These are phyloP conservation scores for Nansenia antarctica DNA, from an alignment of 2,113 vertebrate genomes.

Conservation along the genomic window DNA sequence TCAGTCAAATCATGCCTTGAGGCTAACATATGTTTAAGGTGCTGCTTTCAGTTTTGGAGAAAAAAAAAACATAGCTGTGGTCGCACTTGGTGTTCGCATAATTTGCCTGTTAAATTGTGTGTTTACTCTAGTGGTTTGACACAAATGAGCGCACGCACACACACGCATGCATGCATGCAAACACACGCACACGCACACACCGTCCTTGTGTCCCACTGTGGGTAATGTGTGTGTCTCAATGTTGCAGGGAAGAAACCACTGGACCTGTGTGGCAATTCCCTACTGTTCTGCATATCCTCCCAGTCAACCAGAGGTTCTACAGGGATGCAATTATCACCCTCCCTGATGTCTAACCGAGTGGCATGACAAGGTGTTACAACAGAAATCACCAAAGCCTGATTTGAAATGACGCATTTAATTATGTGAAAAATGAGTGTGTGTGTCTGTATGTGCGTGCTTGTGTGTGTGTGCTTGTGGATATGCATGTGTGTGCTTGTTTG, in stretches of 20 bases:
- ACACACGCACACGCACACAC: slow-evolving; percentile 17
- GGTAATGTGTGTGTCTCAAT: slow-evolving; percentile 25
- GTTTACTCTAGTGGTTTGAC: slow-evolving; percentile 45
- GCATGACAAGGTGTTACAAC: slow-evolving; percentile 67
- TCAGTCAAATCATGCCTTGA: slow-evolving; percentile 51
- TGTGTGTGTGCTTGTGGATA: neutral
- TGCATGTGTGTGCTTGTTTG: slow-evolving; percentile 11
- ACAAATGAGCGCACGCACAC: slow-evolving; percentile 23
- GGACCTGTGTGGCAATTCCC: slow-evolving; percentile 50
- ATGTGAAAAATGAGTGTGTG: slow-evolving; percentile 47
- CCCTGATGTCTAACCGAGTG: slow-evolving; percentile 54
- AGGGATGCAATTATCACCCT: slow-evolving; percentile 74
- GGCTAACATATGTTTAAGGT: slow-evolving; percentile 58
- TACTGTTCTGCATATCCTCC: slow-evolving; percentile 38
- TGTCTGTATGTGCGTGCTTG: slow-evolving; percentile 14
- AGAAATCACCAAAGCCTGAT: slow-evolving; percentile 72
- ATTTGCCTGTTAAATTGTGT: slow-evolving; percentile 49
- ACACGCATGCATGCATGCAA: slow-evolving; percentile 2
- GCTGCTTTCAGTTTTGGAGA: slow-evolving; percentile 46
- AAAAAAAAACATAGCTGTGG: slow-evolving; percentile 37
- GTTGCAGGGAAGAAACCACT: slow-evolving; percentile 33
- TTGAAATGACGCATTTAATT: slow-evolving; percentile 74
- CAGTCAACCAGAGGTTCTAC: slow-evolving; percentile 58
- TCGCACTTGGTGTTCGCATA: slow-evolving; percentile 37
- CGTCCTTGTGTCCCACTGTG: slow-evolving; percentile 1